phyloP scores from a whole-genome alignment of 2,113 vertebrate species.

The Pungitius pungitius region DNA sequence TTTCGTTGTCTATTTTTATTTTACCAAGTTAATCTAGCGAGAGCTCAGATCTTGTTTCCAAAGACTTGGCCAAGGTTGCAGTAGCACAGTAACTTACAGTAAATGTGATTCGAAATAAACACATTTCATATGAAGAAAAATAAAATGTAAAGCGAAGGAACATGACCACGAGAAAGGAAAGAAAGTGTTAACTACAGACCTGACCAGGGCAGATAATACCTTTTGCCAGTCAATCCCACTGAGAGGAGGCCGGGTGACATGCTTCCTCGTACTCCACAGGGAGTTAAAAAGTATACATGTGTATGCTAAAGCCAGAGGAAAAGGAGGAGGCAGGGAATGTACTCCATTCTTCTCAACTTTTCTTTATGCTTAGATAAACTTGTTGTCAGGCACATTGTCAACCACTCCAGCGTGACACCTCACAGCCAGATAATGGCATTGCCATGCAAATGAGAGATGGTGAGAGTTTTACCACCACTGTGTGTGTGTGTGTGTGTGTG shows the following conservation, averaged over 20 bases:
- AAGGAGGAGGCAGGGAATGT: constrained; percentile 66
- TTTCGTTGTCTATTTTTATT: constrained; percentile 60
- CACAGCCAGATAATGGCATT: constrained; percentile 80
- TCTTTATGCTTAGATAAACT: constrained; percentile 81
- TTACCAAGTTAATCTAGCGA: constrained; percentile 58
- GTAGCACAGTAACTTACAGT: constrained; percentile 47
- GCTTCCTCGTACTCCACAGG: constrained; percentile 53
- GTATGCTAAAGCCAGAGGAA: constrained; percentile 56
- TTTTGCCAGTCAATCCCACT: constrained; percentile 44
- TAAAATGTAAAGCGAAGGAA: constrained; percentile 13
- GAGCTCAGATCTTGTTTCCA: constrained; percentile 57
- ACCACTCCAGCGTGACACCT: constrained; percentile 77
- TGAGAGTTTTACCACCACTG: constrained; percentile 55
- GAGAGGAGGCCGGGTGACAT: constrained; percentile 50
- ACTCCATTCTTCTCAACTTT: constrained; percentile 74
- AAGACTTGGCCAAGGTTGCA: constrained; percentile 36
- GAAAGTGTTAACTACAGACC: constrained; percentile 50
- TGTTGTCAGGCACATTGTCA: constrained; percentile 79
- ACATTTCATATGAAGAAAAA: constrained; percentile 33
- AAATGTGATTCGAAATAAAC: constrained; percentile 56
- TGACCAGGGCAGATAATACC: constrained; percentile 49
- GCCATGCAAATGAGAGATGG: constrained; percentile 79
- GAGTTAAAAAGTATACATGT: constrained; percentile 55
- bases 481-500: constrained; percentile 26
- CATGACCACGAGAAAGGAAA: constrained; percentile 21